phyloP scores from a whole-genome alignment of 2,113 vertebrate species.

The Carlito syrichta region DNA sequence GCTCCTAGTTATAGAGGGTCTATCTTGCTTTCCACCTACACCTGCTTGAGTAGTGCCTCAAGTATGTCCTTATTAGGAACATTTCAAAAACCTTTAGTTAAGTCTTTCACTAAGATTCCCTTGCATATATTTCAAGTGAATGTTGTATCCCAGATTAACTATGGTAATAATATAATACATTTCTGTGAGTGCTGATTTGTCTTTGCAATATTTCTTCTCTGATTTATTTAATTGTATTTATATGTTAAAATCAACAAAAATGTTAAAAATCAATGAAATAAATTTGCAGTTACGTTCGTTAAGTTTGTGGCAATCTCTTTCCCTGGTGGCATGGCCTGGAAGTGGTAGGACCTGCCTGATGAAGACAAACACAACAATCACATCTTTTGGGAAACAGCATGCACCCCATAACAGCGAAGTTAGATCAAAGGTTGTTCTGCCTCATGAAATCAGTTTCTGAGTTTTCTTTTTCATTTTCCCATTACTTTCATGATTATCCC shows the following conservation, averaged over 20 bases:
- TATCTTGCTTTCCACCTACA: constrained; percentile 25
- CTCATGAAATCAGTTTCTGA: neutral
- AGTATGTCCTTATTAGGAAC: constrained; percentile 51
- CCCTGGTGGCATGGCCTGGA: neutral
- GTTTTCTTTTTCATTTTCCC: neutral
- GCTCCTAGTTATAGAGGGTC: neutral
- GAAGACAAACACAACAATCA: neutral
- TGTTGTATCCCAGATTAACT: constrained; percentile 55
- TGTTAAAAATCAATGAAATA: constrained; percentile 74
- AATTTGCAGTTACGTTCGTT: constrained; percentile 69
- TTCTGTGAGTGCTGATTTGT: constrained; percentile 77
- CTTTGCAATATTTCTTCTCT: constrained; percentile 76
- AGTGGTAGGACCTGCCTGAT: neutral
- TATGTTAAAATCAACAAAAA: constrained; percentile 70
- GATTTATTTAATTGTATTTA: constrained; percentile 84
- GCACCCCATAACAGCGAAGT: neutral
- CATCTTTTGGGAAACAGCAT: neutral
- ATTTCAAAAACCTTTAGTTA: constrained; percentile 58
- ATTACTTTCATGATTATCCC: constrained; percentile 2
- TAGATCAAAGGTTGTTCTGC: neutral
- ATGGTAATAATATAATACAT: constrained; percentile 56
- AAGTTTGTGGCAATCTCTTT: neutral
- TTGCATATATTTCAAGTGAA: constrained; percentile 65
- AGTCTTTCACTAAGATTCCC: constrained; percentile 62
- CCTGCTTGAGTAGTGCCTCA: neutral